phyloP scores from a whole-genome alignment of 2,797 vertebrate genomes.

The Siniperca scherzeri region DNA sequence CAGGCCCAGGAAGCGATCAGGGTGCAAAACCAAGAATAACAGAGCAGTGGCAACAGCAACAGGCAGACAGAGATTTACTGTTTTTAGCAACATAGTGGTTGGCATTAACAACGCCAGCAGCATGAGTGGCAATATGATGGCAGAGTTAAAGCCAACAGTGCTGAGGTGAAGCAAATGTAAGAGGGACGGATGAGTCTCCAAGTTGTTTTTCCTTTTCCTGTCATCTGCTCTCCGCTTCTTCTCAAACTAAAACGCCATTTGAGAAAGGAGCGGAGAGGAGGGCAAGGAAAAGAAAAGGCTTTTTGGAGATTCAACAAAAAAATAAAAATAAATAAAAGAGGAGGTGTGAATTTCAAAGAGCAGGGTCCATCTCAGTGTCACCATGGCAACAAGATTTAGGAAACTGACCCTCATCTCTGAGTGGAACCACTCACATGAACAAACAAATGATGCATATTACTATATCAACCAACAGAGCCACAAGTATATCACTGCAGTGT shows the following conservation, averaged over 20 bases:
- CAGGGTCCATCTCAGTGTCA: slow-evolving; percentile 59
- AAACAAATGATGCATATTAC: slow-evolving; percentile 54
- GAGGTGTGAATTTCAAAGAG: slow-evolving; percentile 58
- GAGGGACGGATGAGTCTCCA: slow-evolving; percentile 29
- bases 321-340: neutral
- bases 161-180: slow-evolving; percentile 60
- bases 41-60: slow-evolving; percentile 72
- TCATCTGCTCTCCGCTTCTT: slow-evolving; percentile 6
- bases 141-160: slow-evolving; percentile 68
- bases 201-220: slow-evolving; percentile 22
- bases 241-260: slow-evolving; percentile 30
- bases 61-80: slow-evolving; percentile 64
- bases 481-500: slow-evolving; percentile 12
- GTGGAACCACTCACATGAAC: slow-evolving; percentile 48
- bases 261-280: slow-evolving; percentile 26
- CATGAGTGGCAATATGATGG: slow-evolving; percentile 60
- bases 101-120: slow-evolving; percentile 68
- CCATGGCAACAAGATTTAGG: slow-evolving; percentile 63
- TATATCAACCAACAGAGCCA: slow-evolving; percentile 13
- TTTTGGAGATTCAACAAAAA: slow-evolving; percentile 42
- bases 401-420: slow-evolving; percentile 61
- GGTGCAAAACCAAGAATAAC: slow-evolving; percentile 82
- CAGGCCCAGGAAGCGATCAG: slow-evolving; percentile 57
- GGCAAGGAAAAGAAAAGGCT: slow-evolving; percentile 24
- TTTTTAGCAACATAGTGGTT: slow-evolving; percentile 55